These are phyloP conservation scores for Bombus affinis DNA, from an alignment of 1,140 invertebrate species.

Conservation along the genomic window DNA sequence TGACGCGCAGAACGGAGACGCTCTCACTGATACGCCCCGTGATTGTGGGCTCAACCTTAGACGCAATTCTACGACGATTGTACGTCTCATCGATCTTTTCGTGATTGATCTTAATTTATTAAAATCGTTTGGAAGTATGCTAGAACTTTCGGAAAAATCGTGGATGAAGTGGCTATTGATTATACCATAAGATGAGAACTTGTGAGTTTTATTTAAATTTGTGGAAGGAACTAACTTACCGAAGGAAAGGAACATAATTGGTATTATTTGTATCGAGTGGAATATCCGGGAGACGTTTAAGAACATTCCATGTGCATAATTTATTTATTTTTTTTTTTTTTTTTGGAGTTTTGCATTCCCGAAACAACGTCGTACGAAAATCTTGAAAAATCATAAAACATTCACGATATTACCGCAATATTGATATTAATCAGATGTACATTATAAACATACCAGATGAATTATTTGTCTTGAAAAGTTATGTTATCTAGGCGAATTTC, in stretches of 20 bases:
- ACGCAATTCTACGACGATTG: background rate
- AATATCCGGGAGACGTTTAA: too few relatives aligned
- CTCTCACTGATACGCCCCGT: conserved; percentile 31
- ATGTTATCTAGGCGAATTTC: too few relatives aligned
- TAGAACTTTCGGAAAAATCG: background rate
- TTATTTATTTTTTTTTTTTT: background rate
- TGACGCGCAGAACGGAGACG: conserved; percentile 51
- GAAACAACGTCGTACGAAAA: background rate
- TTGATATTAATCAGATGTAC: background rate
- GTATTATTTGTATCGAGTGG: background rate
- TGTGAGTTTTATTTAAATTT: background rate
- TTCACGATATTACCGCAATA: too few relatives aligned
- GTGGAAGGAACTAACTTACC: too few relatives aligned
- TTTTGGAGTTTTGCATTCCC: background rate
- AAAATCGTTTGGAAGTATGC: too few relatives aligned
- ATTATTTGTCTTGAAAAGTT: background rate
- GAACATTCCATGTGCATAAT: too few relatives aligned
- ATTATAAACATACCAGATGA: background rate
- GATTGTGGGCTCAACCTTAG: conserved; percentile 25
- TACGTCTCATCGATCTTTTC: background rate
- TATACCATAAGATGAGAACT: too few relatives aligned
- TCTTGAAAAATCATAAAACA: too few relatives aligned
- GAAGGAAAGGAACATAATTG: background rate
- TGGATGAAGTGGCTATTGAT: too few relatives aligned
- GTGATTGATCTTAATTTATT: background rate